phyloP scores from a whole-genome alignment of 2,113 vertebrate species.

The Phainopepla nitens region DNA sequence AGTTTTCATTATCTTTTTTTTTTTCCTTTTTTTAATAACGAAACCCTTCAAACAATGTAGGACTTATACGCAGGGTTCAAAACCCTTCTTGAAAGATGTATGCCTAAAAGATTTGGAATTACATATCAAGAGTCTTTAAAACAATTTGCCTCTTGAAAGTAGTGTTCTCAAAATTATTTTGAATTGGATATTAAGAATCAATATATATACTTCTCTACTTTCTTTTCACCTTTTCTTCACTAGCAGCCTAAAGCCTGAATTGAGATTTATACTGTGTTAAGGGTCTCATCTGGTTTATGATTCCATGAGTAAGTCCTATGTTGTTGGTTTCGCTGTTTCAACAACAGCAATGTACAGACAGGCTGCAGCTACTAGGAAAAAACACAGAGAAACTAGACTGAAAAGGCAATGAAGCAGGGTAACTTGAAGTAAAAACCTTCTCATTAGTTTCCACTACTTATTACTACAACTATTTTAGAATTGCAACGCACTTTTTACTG shows the following conservation, averaged over 20 bases:
- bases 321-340: background rate
- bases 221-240: background rate
- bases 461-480: background rate
- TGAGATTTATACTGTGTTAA: background rate
- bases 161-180: background rate
- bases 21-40: fast-evolving
- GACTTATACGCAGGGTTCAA: no score
- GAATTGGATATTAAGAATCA: background rate
- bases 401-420: background rate
- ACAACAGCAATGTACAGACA: background rate
- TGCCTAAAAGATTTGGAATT: background rate
- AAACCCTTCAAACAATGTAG: background rate
- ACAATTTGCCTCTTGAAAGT: background rate
- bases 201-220: background rate
- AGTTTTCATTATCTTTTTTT: background rate
- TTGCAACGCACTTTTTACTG: background rate
- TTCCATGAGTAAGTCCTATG: background rate
- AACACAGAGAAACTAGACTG: background rate
- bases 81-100: background rate
- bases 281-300: background rate
- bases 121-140: background rate
- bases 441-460: background rate
- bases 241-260: background rate
- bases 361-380: background rate
- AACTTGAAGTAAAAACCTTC: background rate